These are phyloP conservation scores for Phalloptychus januarius DNA, from an alignment of 2,797 vertebrate species.

Conservation along the genomic window DNA sequence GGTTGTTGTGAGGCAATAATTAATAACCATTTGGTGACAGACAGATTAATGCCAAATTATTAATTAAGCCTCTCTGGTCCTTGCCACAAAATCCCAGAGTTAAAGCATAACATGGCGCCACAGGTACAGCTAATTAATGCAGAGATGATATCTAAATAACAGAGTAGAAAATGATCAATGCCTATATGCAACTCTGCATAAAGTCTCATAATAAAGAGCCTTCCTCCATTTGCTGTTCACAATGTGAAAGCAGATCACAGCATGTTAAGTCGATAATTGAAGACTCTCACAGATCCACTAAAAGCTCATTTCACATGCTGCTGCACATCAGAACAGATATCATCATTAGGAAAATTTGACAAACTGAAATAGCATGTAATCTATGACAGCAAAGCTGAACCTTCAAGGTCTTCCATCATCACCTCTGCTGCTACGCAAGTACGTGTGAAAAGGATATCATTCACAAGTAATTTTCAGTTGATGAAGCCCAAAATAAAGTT, in stretches of 20 bases:
- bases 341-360: conserved; percentile 10
- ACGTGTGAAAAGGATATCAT: neutral
- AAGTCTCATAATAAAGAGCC: neutral
- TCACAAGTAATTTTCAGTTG: neutral
- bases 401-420: neutral
- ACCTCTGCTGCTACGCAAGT: neutral
- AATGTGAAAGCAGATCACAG: conserved; percentile 9
- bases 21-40: neutral
- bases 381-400: neutral
- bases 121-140: conserved; percentile 9
- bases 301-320: conserved; percentile 23
- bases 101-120: conserved; percentile 38
- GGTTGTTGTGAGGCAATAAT: neutral
- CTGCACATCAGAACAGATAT: conserved; percentile 27
- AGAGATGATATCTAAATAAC: conserved; percentile 12
- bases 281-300: conserved; percentile 20
- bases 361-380: conserved; percentile 7
- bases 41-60: neutral
- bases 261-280: conserved; percentile 2
- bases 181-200: neutral
- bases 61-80: conserved; percentile 42
- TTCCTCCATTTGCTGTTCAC: neutral
- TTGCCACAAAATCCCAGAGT: conserved; percentile 41
- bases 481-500: neutral
- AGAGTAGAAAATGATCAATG: neutral